These are phyloP conservation scores for Trypoxylus dichotomus DNA, from an alignment of 1,140 invertebrate genomes.

Conservation along the genomic window DNA sequence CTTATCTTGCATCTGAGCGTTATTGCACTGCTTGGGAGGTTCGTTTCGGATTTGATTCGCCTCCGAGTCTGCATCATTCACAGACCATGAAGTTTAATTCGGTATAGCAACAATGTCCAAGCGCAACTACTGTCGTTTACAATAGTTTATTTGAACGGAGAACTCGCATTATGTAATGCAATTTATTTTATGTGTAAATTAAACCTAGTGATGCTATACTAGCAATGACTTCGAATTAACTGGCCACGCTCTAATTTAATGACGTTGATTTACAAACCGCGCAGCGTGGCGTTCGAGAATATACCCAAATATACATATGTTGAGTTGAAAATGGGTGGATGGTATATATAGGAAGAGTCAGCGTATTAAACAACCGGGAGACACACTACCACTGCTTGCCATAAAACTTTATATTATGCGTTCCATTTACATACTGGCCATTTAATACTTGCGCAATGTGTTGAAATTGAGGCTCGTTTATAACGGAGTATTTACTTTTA, in stretches of 20 bases:
- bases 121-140: not conserved
- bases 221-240: constrained; percentile 19
- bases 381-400: not conserved
- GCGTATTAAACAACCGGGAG: constrained; percentile 1
- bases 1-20: not conserved
- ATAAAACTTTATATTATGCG: constrained; percentile 18
- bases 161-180: not conserved
- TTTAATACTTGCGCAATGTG: not conserved
- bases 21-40: not conserved
- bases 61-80: not conserved
- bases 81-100: constrained; percentile 11
- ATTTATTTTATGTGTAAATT: constrained; percentile 8
- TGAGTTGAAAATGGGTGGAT: not conserved
- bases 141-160: not conserved
- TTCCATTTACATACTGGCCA: not conserved
- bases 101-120: not conserved
- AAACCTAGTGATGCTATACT: not conserved
- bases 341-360: not conserved
- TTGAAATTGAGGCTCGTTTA: constrained; percentile 5
- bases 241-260: constrained; percentile 14
- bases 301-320: not conserved
- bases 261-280: constrained; percentile 12
- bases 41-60: not conserved
- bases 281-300: not conserved
- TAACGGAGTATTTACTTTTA: not conserved